Conservation (phyloP, 2,797 vertebrate species). For the Chiroxiphia lanceolata region DNA sequence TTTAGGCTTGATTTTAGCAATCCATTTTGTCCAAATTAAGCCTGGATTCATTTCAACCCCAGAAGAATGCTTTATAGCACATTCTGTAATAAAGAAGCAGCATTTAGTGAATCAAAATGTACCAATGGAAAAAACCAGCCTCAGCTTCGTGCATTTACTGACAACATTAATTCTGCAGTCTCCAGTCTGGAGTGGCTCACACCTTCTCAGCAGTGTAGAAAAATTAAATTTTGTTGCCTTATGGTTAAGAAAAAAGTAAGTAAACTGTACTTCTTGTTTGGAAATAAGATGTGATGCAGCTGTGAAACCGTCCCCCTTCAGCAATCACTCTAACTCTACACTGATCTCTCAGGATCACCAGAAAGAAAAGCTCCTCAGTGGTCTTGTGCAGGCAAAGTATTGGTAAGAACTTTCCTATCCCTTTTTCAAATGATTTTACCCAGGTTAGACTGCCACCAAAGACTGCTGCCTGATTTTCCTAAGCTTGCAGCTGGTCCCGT, state of each 20-base stretch:
- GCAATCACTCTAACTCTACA: not conserved
- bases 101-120: not conserved
- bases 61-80: not conserved
- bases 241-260: not conserved
- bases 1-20: not conserved
- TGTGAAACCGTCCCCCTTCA: not conserved
- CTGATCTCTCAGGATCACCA: not conserved
- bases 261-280: not conserved
- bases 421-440: not conserved
- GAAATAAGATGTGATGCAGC: not conserved
- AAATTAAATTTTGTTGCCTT: not conserved
- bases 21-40: not conserved
- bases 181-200: not conserved
- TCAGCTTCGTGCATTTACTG: not conserved
- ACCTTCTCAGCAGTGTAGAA: not conserved
- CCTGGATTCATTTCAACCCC: not conserved
- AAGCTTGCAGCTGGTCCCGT: not conserved
- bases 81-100: not conserved
- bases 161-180: not conserved
- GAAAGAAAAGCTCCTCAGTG: rapidly evolving
- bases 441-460: not conserved
- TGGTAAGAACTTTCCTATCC: not conserved
- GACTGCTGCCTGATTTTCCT: not conserved
- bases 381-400: not conserved
- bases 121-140: not conserved